Evolutionary conservation across 2,888 invertebrate species (phyloP), one percentile per base, ranked within the genome.

Genomic region (Agriopis aurantiaria): DNA sequence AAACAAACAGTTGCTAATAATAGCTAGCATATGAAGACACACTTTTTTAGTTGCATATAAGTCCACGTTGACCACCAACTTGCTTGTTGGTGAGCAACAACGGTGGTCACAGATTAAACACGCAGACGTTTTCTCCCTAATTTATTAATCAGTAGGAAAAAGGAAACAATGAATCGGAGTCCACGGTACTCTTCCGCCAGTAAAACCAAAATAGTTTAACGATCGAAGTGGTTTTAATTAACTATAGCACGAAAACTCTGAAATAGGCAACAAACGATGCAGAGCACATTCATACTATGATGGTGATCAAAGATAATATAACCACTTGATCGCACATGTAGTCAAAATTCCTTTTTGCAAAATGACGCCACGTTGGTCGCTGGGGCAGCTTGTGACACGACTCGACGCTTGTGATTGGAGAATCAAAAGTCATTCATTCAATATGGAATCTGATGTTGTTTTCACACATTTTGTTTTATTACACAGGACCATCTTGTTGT

Each of bases 221-320:
- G 88, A 89, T 88, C 86, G 85, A 82, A 87, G 87, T 82, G 82
- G 80, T 75, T 83, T 84, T 87, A 88, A 90, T 88, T 88, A 87
- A 88, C 86, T 82, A 82, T 85, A 83, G 82, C 77, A 76, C 82
- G 84, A 80, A 80, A 83, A 81, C 77, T 82, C 80, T 80, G 80
- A 72, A 73, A 68, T 45, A 46, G 53, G 14, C 45, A 69, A 71
- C 65, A 67, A 73, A 64, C 43, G 41, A n/a, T 52, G 51, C 12
- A 41, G 8, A 62, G 12, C 48, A 48, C n/a, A 8, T n/a, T 43
- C 43, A 43, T 43, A 43, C 12, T 46, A 46, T 10, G 4, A 46
- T 23, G 2, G 17, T 23, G 17, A 23, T 23, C 17, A 23, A 23
- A 23, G 17, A 23, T 23, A 23, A 23, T 23, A 23, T 23, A 23